Base-by-base conservation (phyloP, 2,797 vertebrate genomes). In the Avahi laniger region DNA sequence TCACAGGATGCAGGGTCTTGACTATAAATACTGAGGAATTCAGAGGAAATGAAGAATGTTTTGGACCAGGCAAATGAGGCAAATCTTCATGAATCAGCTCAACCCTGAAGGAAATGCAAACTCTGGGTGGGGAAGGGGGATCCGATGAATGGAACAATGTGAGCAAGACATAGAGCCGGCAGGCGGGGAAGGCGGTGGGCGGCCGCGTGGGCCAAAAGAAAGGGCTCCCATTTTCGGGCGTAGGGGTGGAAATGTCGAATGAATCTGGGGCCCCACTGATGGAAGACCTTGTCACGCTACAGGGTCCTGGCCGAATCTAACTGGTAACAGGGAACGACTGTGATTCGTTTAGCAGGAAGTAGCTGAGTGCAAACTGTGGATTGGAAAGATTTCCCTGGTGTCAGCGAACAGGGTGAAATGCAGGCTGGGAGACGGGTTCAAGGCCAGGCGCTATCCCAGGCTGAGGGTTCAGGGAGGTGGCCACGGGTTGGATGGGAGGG, bases 191-290 rank as follows among this genome's bases (percentile, higher is more conserved):
- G 41, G 78, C 33, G 35, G 20, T 10, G 41, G 76, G 33, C 3
- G 48, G 13, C 26, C 12, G 0, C 5, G 1, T 7, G 7, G 35
- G 4, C 33, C 1, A 7, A 18, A 57, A 33, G n/a, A 18, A 76
- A 61, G 20, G 33, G 17, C 28, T 78, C 38, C 4, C 28, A 30
- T 14, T 48, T 65, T 17, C 0, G 0, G 52, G n/a, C 2, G 1
- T 33, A 8, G 5, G 15, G 28, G 46, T 63, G 63, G 26, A 79
- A 75, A 43, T 48, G 9, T 6, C 13, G 63, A 94, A 50, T 14
- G 33, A 70, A 72, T 12, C 38, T 78, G 48, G 28, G 41, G 1
- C 13, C 22, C 57, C 24, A 7, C 0, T 35, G 35, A 73, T 41
- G 48, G 54, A 85, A 41, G 61, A 76, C 14, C 57, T 30, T 69